Evolutionary conservation across 2,888 invertebrate genomes (phyloP).

Genomic region (Nebria brevicollis): DNA sequence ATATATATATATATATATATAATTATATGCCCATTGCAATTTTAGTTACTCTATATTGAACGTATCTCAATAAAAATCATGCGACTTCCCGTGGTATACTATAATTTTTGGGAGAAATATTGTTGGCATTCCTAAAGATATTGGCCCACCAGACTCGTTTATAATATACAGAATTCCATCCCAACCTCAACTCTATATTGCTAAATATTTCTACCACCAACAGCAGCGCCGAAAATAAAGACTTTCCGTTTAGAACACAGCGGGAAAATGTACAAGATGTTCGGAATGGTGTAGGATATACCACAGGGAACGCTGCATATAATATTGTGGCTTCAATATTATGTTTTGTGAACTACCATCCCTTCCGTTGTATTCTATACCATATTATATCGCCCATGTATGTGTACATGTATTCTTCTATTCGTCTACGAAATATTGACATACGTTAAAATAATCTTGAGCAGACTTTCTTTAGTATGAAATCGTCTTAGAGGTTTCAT

Average conservation of each 20-base stretch:
- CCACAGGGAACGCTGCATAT: slow-evolving; percentile 31
- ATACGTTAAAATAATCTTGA: not conserved
- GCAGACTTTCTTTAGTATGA: not conserved
- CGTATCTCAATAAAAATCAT: not conserved
- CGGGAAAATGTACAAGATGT: not conserved
- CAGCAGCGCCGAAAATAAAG: not conserved
- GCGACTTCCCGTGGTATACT: not conserved
- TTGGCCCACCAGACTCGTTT: slow-evolving; percentile 22
- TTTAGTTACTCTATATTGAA: not conserved
- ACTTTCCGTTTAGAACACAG: not conserved
- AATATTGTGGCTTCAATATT: slow-evolving; percentile 43
- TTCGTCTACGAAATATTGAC: not conserved
- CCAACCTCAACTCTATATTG: slow-evolving; percentile 33
- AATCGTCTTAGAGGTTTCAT: not conserved
- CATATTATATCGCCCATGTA: slow-evolving; percentile 11
- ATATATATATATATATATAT: too few species aligned
- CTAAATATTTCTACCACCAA: slow-evolving; percentile 19
- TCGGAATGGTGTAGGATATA: not conserved
- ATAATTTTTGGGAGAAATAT: not conserved
- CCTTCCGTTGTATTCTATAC: not conserved
- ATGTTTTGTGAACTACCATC: slow-evolving; percentile 28
- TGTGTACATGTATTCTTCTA: slow-evolving; percentile 9
- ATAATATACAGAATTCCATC: slow-evolving; percentile 28
- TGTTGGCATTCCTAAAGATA: not conserved
- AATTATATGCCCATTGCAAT: too few species aligned